phyloP scores from a whole-genome alignment of 2,113 vertebrate genomes.

The Xiphophorus hellerii region DNA sequence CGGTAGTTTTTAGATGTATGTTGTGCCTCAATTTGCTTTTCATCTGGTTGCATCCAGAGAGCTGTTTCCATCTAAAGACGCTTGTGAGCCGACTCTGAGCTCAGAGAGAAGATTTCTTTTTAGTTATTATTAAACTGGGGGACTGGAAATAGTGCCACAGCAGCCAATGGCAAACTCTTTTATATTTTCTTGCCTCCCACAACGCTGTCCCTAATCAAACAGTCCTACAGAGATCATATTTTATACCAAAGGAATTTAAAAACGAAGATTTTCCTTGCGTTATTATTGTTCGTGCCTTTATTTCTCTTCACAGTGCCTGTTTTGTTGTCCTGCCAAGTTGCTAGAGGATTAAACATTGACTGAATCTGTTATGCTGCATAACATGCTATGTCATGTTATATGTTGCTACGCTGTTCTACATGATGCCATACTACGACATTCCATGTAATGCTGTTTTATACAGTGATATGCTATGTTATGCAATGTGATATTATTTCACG shows the following conservation, averaged over 20 bases:
- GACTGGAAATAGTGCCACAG: neutral
- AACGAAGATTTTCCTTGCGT: too few species aligned
- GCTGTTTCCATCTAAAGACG: neutral
- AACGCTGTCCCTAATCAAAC: neutral
- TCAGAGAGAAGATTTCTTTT: neutral
- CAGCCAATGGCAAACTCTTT: neutral
- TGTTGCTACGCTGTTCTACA: neutral
- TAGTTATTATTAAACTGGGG: neutral
- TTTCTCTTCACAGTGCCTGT: too few species aligned
- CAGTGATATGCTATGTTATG: too few species aligned
- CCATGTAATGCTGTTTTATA: neutral
- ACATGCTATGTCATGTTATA: too few species aligned
- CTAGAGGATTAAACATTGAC: too few species aligned
- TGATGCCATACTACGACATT: neutral
- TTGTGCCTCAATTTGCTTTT: neutral
- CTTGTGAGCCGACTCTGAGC: neutral
- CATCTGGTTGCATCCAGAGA: neutral
- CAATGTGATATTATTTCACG: too few species aligned
- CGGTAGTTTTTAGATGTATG: neutral
- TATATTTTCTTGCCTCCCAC: neutral
- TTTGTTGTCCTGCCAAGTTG: too few species aligned
- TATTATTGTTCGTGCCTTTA: too few species aligned
- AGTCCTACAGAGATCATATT: neutral
- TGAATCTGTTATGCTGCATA: too few species aligned
- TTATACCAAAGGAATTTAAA: neutral